Evolutionary conservation across 1,140 invertebrate genomes (phyloP).

Genomic region (Lepidostoma basale): DNA sequence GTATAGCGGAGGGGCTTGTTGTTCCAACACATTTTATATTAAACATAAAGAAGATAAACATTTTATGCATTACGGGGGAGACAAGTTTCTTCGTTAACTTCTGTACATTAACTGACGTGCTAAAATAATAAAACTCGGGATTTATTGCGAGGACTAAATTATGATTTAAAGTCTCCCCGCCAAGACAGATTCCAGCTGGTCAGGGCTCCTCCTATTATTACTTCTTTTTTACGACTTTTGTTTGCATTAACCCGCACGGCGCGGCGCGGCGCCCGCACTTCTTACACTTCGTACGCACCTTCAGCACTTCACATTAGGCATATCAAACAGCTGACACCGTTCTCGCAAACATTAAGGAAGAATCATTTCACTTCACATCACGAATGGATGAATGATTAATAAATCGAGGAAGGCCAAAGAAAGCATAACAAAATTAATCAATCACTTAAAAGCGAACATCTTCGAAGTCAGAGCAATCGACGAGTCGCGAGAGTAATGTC

Average conservation of each 20-base stretch:
- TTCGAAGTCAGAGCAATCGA: no score
- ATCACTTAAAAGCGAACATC: no score
- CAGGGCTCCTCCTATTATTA: slow-evolving; percentile 23
- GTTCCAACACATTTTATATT: slow-evolving; percentile 46
- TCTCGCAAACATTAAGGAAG: no score
- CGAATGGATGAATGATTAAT: no score
- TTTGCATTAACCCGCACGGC: slow-evolving; percentile 2
- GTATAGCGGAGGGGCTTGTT: slow-evolving; percentile 34
- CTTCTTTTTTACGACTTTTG: slow-evolving; percentile 21
- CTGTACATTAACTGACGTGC: slow-evolving; percentile 40
- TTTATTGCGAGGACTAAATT: slow-evolving; percentile 44
- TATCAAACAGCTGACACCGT: no score
- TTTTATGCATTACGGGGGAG: slow-evolving; percentile 41
- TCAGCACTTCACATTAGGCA: no score
- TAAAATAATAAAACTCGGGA: slow-evolving; percentile 45
- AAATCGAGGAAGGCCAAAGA: no score
- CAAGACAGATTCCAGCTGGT: slow-evolving; percentile 1
- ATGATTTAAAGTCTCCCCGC: slow-evolving; percentile 38
- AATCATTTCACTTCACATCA: no score
- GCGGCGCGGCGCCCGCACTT: neutral
- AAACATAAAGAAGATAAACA: slow-evolving; percentile 46
- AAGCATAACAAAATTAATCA: no score
- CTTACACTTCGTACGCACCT: neutral
- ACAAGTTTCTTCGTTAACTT: slow-evolving; percentile 46
- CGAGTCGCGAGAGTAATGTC: no score